Conservation (phyloP, 2,797 vertebrate genomes). For the Falco columbarius region DNA sequence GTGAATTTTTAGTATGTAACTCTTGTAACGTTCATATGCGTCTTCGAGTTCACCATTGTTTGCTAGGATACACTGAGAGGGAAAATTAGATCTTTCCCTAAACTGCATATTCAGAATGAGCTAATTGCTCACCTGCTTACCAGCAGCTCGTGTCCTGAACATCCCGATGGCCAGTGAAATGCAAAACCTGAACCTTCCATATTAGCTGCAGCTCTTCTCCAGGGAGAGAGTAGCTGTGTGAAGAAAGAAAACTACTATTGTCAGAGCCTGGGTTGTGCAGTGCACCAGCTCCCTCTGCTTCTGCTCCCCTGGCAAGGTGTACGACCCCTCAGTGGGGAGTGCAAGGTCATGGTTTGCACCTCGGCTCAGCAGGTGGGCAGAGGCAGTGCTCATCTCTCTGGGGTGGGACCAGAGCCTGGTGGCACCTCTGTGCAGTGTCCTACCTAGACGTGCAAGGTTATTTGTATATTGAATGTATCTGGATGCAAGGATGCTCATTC, state of each 20-base stretch:
- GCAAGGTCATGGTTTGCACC: fast-evolving
- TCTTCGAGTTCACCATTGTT: not conserved
- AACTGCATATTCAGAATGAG: not conserved
- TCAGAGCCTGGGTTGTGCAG: fast-evolving
- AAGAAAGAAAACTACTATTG: fast-evolving
- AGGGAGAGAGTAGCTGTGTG: too few species aligned
- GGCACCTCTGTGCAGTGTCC: not conserved
- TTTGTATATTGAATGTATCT: fast-evolving
- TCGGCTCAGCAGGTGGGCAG: not conserved
- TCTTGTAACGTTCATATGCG: not conserved
- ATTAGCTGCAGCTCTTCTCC: not conserved
- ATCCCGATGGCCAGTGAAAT: not conserved
- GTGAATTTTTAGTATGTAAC: not conserved
- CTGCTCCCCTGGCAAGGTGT: not conserved
- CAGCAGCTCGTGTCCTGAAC: not conserved
- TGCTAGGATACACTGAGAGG: not conserved
- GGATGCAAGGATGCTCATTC: not conserved
- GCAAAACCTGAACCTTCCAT: not conserved
- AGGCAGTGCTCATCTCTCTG: fast-evolving
- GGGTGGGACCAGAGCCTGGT: not conserved
- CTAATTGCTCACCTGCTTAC: not conserved
- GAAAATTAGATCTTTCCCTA: not conserved
- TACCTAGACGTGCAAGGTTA: not conserved
- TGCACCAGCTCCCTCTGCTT: not conserved
- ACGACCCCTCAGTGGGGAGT: not conserved